phyloP scores from a whole-genome alignment of 2,888 invertebrate species.

The Panopea generosa region DNA sequence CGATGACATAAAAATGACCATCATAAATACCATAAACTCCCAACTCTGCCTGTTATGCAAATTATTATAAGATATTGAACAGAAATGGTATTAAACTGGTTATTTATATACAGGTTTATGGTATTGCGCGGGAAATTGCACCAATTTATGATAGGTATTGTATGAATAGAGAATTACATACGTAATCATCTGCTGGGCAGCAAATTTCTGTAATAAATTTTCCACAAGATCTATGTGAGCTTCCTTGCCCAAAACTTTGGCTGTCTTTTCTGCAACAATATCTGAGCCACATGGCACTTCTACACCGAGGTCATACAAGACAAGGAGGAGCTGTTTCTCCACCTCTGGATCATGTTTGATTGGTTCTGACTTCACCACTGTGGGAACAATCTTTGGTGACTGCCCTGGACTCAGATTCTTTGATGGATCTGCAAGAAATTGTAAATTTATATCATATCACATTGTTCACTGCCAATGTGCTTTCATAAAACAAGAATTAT shows the following conservation, averaged over 20 bases:
- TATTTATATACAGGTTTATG: too few species aligned
- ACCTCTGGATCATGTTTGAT: constrained; percentile 87
- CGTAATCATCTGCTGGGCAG: constrained; percentile 90
- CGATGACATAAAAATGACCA: too few species aligned
- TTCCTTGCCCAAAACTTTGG: constrained; percentile 84
- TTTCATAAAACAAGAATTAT: too few species aligned
- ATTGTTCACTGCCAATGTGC: too few species aligned
- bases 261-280: constrained; percentile 88
- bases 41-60: too few species aligned
- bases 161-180: constrained; percentile 51
- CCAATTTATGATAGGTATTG: too few species aligned
- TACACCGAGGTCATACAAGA: constrained; percentile 90
- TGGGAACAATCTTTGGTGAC: constrained; percentile 27
- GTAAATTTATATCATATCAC: too few species aligned
- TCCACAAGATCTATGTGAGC: constrained; percentile 89
- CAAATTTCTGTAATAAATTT: constrained; percentile 91
- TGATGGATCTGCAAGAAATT: constrained; percentile 18
- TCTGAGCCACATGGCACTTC: constrained; percentile 90
- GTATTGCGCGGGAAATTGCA: too few species aligned
- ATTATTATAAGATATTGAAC: too few species aligned
- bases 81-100: too few species aligned
- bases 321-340: constrained; percentile 89
- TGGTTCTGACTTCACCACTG: constrained; percentile 43
- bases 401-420: constrained; percentile 40
- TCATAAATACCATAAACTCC: too few species aligned